Evolutionary conservation across 2,113 vertebrate genomes (phyloP).

Genomic region (Scopus umbretta): DNA sequence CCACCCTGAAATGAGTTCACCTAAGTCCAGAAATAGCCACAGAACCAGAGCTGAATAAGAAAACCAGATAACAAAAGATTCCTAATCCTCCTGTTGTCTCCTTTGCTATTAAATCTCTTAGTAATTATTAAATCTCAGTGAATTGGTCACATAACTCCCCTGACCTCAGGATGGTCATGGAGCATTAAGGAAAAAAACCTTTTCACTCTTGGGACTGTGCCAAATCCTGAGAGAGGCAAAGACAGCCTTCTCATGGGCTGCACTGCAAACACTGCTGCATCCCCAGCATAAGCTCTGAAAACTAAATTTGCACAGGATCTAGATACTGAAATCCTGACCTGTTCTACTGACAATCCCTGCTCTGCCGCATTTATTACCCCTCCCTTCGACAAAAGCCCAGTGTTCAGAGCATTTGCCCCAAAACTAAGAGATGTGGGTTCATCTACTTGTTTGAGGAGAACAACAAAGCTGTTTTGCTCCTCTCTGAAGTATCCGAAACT

Average conservation of each 20-base stretch:
- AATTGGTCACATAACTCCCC: neutral
- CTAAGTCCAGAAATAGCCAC: neutral
- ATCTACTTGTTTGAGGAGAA: neutral
- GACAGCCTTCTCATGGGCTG: neutral
- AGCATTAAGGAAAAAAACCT: neutral
- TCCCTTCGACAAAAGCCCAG: accelerated
- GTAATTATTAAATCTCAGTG: neutral
- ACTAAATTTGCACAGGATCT: neutral
- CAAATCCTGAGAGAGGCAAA: neutral
- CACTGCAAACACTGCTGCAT: neutral
- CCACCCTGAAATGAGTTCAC: neutral
- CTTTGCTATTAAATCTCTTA: neutral
- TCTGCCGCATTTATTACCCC: neutral
- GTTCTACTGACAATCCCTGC: neutral
- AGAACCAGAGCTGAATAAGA: neutral
- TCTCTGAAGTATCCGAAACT: neutral
- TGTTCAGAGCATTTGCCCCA: neutral
- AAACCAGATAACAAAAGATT: neutral
- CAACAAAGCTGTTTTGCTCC: neutral
- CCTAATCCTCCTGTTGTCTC: neutral
- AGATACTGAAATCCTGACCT: neutral
- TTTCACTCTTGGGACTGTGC: neutral
- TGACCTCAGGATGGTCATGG: neutral
- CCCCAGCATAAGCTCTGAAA: neutral
- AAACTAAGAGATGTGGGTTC: neutral